These are phyloP conservation scores for Limnothrissa miodon DNA, from an alignment of 2,113 vertebrate species.

Conservation along the genomic window DNA sequence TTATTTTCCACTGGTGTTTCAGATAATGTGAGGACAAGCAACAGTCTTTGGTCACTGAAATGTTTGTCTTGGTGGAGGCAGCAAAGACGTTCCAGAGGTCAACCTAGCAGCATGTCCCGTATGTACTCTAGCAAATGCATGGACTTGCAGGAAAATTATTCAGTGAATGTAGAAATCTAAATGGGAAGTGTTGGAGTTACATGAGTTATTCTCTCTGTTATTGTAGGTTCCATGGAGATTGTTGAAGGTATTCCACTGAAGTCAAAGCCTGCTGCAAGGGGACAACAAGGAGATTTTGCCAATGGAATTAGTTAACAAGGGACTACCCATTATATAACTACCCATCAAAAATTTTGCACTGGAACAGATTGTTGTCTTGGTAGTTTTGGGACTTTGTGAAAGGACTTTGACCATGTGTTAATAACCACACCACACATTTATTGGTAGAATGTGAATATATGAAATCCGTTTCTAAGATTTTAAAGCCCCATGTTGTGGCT, in stretches of 20 bases:
- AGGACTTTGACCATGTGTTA: neutral
- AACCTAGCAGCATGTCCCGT: neutral
- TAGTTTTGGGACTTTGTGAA: neutral
- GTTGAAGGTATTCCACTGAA: slow-evolving; percentile 65
- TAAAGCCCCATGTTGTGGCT: neutral
- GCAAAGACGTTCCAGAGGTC: neutral
- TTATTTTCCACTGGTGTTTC: slow-evolving; percentile 51
- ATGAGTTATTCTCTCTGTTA: slow-evolving; percentile 15
- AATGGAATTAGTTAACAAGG: neutral
- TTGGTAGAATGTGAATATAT: too few relatives aligned
- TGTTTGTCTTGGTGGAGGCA: slow-evolving; percentile 44
- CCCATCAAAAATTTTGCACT: neutral
- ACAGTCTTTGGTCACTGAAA: slow-evolving; percentile 52
- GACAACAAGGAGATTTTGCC: slow-evolving; percentile 23
- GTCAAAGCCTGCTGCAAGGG: slow-evolving; percentile 35
- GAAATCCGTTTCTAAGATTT: too few relatives aligned
- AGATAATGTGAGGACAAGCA: slow-evolving; percentile 58
- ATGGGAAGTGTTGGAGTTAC: neutral
- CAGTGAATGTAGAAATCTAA: neutral
- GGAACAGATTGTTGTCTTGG: neutral
- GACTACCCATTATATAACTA: neutral
- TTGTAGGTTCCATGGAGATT: slow-evolving; percentile 52
- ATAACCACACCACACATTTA: neutral
- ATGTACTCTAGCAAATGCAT: neutral
- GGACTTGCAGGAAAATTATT: neutral